Percentiles rank a stretch among this genome's conserved stretches.
phyloP scores from a whole-genome alignment of 1,140 invertebrate genomes.

The Apocrypta bakeri region DNA sequence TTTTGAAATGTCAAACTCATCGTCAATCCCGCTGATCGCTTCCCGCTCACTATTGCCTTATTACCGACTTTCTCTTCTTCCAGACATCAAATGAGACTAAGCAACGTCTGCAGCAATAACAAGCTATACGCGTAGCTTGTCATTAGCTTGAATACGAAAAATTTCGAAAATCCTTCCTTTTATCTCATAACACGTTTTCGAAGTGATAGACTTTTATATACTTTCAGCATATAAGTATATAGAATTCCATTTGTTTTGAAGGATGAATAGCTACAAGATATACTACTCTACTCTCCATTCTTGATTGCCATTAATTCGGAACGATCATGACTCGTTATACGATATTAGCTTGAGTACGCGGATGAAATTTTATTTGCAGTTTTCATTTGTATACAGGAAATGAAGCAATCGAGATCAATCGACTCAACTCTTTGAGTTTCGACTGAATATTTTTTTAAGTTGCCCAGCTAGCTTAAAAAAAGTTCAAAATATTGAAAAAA shows the following conservation, averaged over 20 bases:
- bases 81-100: background rate
- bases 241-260: no score
- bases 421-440: background rate
- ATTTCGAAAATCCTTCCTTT: no score
- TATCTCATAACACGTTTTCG: no score
- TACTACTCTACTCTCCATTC: slow-evolving; percentile 5
- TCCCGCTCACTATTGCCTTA: background rate
- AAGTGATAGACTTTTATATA: no score
- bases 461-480: no score
- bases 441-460: no score
- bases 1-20: no score
- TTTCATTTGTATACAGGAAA: background rate
- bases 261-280: no score
- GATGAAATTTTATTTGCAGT: slow-evolving; percentile 17
- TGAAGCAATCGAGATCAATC: slow-evolving; percentile 25
- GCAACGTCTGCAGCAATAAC: background rate
- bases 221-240: no score
- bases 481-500: no score
- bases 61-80: background rate
- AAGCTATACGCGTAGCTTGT: no score
- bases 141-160: no score
- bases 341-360: background rate
- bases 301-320: slow-evolving; percentile 1
- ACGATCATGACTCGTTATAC: background rate
- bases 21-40: background rate